Conservation (phyloP, 2,113 vertebrate genomes). For the Smithornis capensis region DNA sequence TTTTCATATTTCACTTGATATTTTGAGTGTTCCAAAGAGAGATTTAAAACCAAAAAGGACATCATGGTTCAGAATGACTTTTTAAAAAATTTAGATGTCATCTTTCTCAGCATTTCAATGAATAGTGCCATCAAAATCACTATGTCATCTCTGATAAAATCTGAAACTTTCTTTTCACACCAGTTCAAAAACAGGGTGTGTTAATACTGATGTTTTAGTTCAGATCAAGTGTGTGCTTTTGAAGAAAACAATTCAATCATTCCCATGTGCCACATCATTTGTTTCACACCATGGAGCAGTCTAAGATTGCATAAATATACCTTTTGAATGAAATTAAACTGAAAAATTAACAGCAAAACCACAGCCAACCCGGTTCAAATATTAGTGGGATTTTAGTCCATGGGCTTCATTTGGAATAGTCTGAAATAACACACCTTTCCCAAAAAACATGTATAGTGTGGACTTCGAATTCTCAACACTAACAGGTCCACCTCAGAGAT, state of each 20-base stretch:
- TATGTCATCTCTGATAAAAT: neutral
- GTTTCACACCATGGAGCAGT: neutral
- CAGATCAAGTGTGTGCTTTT: neutral
- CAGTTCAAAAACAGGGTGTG: neutral
- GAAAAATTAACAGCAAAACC: neutral
- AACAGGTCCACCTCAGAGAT: neutral
- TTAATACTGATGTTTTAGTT: neutral
- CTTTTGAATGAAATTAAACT: neutral
- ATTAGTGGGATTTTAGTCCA: neutral
- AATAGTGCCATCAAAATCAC: neutral
- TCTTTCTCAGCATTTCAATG: neutral
- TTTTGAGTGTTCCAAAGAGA: neutral
- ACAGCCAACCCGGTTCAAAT: neutral
- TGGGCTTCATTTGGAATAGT: fast-evolving
- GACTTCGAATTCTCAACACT: neutral
- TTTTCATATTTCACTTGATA: neutral
- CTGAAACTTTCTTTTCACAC: neutral
- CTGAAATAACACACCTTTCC: neutral
- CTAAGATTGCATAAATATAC: neutral
- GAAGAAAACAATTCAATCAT: neutral
- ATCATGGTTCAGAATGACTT: neutral
- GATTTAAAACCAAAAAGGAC: neutral
- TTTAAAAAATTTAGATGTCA: neutral
- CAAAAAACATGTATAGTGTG: neutral
- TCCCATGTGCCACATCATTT: neutral